Base-by-base conservation (phyloP, 2,113 vertebrate species). In the Jacana jacana region DNA sequence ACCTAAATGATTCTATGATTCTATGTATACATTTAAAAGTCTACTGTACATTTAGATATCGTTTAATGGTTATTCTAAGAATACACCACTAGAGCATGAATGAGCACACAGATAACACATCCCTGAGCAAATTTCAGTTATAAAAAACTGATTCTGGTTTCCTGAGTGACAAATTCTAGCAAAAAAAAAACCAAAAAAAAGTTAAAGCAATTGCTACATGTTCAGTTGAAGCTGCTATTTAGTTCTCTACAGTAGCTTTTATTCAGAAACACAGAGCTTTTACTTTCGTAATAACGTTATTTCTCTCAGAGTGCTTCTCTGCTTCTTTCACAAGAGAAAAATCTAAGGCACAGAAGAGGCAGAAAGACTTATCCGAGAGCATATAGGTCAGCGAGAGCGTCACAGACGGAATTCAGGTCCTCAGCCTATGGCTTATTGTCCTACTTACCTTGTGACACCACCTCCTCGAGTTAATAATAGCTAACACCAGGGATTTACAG, bases 391-490 rank as follows among this genome's bases (percentile, higher is more conserved):
- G 33, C 1, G 6, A 83, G 20, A 58, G 42, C 46, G 78, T 81
- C 63, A 58, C 73, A 42, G 60, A 83, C 1, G 76, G 35, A 83
- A 81, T 48, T 81, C 48, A 82, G 37, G 28, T 68, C 72, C 70
- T 83, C 71, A 84, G 55, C 9, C 68, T 49, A 40, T 17, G 25
- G 88, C 68, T 55, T 48, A 51, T 2, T 86, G 83, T 81, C 94
- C 96, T 95, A 95, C 64, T 97, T 93, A 96, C 31, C 80, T 83
- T 39, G 39, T 19, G 23, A 46, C 76, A 90, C 80, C 88, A 66
- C 72, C 88, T 92, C 91, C 76, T 83, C 80, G 84, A 54, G 96
- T 92, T 97, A 97, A 96, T 95, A 95, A 95, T 95, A 96, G 95
- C 86, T 95, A 97, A 97, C 81, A 51, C 96, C 69, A 60, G 8